phyloP scores from a whole-genome alignment of 2,888 invertebrate genomes.

The Pharmacophagus antenor region DNA sequence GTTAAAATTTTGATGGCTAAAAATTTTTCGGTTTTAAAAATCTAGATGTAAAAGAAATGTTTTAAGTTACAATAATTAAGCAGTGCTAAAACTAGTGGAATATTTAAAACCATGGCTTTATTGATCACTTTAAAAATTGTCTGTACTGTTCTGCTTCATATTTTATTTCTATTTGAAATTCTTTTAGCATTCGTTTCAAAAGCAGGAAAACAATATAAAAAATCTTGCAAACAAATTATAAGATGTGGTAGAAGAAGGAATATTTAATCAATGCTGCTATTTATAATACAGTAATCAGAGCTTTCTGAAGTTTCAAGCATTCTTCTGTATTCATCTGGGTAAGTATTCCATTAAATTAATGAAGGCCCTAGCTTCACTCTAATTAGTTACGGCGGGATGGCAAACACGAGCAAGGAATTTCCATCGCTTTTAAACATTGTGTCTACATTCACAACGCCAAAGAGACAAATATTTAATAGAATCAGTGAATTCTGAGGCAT shows the following conservation, averaged over 20 bases:
- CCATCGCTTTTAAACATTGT: neutral
- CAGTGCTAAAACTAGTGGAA: too few species aligned
- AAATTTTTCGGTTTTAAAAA: neutral
- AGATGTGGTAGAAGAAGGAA: neutral
- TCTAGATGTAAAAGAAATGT: neutral
- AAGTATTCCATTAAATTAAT: conserved; percentile 1
- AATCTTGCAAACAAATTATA: too few species aligned
- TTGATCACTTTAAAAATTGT: too few species aligned
- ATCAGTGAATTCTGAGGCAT: too few species aligned
- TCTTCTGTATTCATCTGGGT: neutral
- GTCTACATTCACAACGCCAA: neutral
- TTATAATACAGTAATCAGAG: neutral
- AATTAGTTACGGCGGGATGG: conserved; percentile 1
- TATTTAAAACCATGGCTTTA: too few species aligned
- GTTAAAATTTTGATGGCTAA: neutral
- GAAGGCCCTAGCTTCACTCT: neutral
- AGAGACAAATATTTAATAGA: too few species aligned
- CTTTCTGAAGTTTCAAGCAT: neutral
- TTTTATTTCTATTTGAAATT: too few species aligned
- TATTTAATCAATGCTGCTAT: neutral
- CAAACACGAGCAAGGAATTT: neutral
- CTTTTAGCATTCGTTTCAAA: too few species aligned
- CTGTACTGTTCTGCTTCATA: too few species aligned
- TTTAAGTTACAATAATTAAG: too few species aligned
- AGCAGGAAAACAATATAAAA: too few species aligned